These are phyloP conservation scores for Heliconius himera DNA, from an alignment of 1,140 invertebrate species.

Conservation along the genomic window DNA sequence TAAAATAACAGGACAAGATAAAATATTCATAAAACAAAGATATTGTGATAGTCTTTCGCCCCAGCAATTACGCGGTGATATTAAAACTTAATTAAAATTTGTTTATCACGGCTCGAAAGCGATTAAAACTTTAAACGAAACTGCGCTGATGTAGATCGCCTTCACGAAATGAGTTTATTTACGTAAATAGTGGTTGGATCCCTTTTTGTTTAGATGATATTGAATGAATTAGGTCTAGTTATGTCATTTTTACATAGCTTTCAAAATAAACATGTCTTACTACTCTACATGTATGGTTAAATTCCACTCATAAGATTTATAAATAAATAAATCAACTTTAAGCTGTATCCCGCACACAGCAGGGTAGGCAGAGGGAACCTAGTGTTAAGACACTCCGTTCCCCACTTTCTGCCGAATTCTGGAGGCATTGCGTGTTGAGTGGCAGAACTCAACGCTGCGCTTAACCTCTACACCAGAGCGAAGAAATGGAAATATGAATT, in stretches of 20 bases:
- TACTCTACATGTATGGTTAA: no score
- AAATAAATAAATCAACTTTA: no score
- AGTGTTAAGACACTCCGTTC: no score
- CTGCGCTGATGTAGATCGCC: constrained; percentile 71
- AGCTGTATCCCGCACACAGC: no score
- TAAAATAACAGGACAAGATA: constrained; percentile 39
- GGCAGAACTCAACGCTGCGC: no score
- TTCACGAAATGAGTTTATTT: constrained; percentile 74
- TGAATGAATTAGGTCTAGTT: neutral
- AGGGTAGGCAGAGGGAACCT: no score
- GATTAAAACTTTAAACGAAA: constrained; percentile 81
- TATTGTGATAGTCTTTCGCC: constrained; percentile 70
- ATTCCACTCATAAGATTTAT: no score
- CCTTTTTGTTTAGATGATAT: constrained; percentile 3
- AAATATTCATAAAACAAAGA: constrained; percentile 74
- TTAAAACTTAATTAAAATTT: constrained; percentile 82
- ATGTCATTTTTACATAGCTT: neutral
- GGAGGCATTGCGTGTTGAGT: no score
- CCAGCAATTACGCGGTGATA: constrained; percentile 78
- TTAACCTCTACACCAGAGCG: no score
- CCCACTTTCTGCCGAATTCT: no score
- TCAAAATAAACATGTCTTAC: neutral
- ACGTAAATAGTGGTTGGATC: constrained; percentile 22
- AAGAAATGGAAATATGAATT: no score
- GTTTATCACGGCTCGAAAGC: constrained; percentile 79